A percentile compares a stretch with the other conserved stretches of the same genome.
phyloP scores from a whole-genome alignment of 2,888 invertebrate species.

The Phytoseiulus persimilis region DNA sequence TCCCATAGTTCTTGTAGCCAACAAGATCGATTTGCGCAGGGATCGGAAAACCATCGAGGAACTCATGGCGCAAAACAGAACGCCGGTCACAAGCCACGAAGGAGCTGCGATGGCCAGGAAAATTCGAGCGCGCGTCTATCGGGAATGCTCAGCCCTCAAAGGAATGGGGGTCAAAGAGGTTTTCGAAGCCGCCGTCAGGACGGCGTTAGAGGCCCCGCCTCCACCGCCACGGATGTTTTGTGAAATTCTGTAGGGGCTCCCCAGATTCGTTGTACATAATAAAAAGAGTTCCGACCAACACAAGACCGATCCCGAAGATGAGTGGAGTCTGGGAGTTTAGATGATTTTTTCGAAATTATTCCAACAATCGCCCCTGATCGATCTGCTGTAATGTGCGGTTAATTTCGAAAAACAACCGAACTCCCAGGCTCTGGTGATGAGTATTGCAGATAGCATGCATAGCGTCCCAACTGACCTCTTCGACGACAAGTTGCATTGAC shows the following conservation, averaged over 20 bases:
- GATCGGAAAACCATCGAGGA: slow-evolving; percentile 77
- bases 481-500: slow-evolving; percentile 23
- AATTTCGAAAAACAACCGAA: no score
- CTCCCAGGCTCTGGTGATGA: background rate
- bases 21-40: slow-evolving; percentile 67
- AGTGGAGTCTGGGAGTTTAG: no score
- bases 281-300: background rate
- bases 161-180: slow-evolving; percentile 6
- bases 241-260: background rate
- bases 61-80: slow-evolving; percentile 18
- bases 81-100: slow-evolving; percentile 22
- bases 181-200: slow-evolving; percentile 9
- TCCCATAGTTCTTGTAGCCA: slow-evolving; percentile 56
- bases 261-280: background rate
- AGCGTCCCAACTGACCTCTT: background rate
- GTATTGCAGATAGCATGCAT: background rate
- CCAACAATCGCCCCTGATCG: no score
- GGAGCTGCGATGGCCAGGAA: slow-evolving; percentile 14
- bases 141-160: slow-evolving; percentile 15
- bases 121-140: slow-evolving; percentile 11
- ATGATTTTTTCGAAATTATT: no score
- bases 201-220: background rate
- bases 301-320: no score
- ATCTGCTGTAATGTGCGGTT: no score
- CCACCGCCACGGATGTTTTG: background rate